Percentiles rank a stretch among this genome's conserved stretches.
These are phyloP conservation scores for Drosophila subobscura DNA, from an alignment of 1,140 invertebrate genomes.

Conservation along the genomic window DNA sequence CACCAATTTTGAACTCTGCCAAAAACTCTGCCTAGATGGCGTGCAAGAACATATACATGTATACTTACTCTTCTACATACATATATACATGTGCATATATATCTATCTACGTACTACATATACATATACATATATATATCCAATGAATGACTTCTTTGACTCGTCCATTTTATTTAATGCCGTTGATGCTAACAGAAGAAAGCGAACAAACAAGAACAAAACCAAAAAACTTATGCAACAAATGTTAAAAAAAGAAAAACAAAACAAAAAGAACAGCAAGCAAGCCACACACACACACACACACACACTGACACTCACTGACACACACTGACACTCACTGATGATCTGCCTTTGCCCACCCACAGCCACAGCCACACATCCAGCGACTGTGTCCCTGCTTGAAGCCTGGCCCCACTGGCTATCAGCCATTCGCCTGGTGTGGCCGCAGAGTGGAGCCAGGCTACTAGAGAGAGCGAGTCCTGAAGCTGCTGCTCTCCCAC, in stretches of 20 bases:
- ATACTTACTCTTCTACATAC: slow-evolving; percentile 53
- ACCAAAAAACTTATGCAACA: slow-evolving; percentile 16
- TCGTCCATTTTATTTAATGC: slow-evolving; percentile 83
- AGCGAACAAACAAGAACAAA: slow-evolving; percentile 53
- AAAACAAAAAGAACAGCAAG: slow-evolving; percentile 45
- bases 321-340: slow-evolving; percentile 33
- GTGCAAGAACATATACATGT: slow-evolving; percentile 28
- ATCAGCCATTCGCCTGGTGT: neutral
- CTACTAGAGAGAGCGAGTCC: slow-evolving; percentile 27
- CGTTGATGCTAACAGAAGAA: slow-evolving; percentile 83
- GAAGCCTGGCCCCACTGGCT: too few relatives aligned
- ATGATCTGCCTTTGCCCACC: slow-evolving; percentile 4
- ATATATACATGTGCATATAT: slow-evolving; percentile 65
- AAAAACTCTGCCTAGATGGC: slow-evolving; percentile 1
- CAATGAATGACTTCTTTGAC: slow-evolving; percentile 84
- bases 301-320: slow-evolving; percentile 29
- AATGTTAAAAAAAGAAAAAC: slow-evolving; percentile 16
- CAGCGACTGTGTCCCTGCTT: neutral
- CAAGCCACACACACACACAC: slow-evolving; percentile 38
- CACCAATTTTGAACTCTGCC: slow-evolving; percentile 4
- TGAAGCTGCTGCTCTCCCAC: slow-evolving; percentile 21
- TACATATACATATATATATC: slow-evolving; percentile 57
- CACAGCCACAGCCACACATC: slow-evolving; percentile 13
- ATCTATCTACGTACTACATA: slow-evolving; percentile 38
- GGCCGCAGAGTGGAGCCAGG: slow-evolving; percentile 1